Evolutionary conservation across 2,113 vertebrate species (phyloP), one percentile per base, ranked within the genome.

Genomic region (Poeciliopsis prolifica): DNA sequence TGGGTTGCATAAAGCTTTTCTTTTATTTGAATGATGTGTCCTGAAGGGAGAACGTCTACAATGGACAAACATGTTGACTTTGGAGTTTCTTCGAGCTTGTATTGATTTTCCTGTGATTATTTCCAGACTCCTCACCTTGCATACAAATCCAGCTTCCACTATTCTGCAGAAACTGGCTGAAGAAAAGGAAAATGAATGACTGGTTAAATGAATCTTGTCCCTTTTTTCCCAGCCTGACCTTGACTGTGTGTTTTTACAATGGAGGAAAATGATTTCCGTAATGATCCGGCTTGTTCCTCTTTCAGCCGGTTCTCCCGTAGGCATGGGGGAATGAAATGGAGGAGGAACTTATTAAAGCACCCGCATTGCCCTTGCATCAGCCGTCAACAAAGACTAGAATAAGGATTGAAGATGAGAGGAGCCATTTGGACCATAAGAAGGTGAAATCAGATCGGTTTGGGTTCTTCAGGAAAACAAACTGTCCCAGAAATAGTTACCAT

Each of bases 41-140:
- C 24, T 2, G 26, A 1, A 13, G 37, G 17, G 26, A 35, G 51
- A 63, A 44, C 22, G 22, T 12, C 31, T 24, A 40, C 35, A 70
- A 63, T 65, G 60, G 63, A 86, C 64, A 13, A 71, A 69, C 74
- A 42, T 78, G 76, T 87, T 80, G 80, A 87, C 82, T 81, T 72
- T 82, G 82, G 75, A 68, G 74, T 63, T 77, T 77, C 72, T 83
- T 74, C 2, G 0, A 68, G 40, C 58, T 69, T 31, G 72, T 76
- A 79, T 89, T 80, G 77, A 80, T 89, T 80, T 80, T 67, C 72
- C 74, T 68, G 71, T 79, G 75, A 89, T 91, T 73, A 80, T 64
- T 66, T 19, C 8, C 70, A 72, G 65, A 33, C 62, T 1, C 37
- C 31, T 44, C 30, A 10, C 61, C 7, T 3, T 72, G 74, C 70